Evolutionary conservation across 2,113 vertebrate genomes (phyloP), one percentile per base, ranked within the genome.

Genomic region (Mola mola): DNA sequence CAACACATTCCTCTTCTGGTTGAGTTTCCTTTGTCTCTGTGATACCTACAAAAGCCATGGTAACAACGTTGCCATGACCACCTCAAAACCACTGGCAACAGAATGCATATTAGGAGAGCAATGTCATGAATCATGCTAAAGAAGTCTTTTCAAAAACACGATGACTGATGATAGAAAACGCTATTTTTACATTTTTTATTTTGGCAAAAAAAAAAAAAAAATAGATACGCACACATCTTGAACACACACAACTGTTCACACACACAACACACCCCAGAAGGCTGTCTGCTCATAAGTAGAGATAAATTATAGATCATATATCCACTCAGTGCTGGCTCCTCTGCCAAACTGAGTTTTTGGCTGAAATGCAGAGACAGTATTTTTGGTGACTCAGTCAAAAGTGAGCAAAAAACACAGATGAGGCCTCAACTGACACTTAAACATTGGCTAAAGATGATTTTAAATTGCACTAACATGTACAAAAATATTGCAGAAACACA

Each of bases 21-120:
- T 44, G 42, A 16, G 74, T 41, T 75, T 58, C 29, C 25, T 49
- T 48, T 11, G 36, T 72, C 40, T 62, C 55, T 31, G 12, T 40
- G 29, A 59, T 70, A 69, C 65, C 60, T 58, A 68, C 58, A 62
- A 82, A 84, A 82, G 58, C 79, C 86, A 83, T 81, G 67, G 83
- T 76, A 78, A 86, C 84, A 78, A 79, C 13, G 84, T 86, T 86
- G 75, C 79, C 84, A 86, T 86, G 81, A 74, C 82, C 84, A 89
- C 86, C 43, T 71, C 55, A 47, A 74, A 82, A 75, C 57, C 24
- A 8, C 60, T 79, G 71, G 63, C 66, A 79, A 76, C 65, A 61
- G 48, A 64, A 24, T 40, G 41, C 37, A 50, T 24, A 50, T 53
- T 46, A 46, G n/a, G 20, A 57, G 65, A 43, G 43, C 61, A 62